Evolutionary conservation across 2,797 vertebrate genomes (phyloP).

Genomic region (Lepus oiostolus): DNA sequence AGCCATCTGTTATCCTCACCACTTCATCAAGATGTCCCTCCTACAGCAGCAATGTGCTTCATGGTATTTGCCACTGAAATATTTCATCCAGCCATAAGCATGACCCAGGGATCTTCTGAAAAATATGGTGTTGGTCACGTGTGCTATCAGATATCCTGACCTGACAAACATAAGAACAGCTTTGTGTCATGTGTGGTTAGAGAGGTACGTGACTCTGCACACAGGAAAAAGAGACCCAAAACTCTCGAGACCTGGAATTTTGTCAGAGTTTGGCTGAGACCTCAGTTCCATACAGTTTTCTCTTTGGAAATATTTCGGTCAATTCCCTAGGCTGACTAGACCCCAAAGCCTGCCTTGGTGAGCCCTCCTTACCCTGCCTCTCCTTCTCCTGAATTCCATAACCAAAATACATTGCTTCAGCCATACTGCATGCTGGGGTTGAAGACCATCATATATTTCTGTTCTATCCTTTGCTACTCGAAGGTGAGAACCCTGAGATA

Average conservation of each 20-base stretch:
- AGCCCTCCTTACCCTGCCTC: background rate
- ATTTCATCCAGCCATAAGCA: background rate
- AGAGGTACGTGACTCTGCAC: background rate
- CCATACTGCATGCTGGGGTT: background rate
- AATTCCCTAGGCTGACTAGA: background rate
- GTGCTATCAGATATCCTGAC: background rate
- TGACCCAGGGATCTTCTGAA: background rate
- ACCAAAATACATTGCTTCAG: background rate
- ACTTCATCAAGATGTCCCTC: background rate
- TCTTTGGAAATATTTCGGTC: background rate
- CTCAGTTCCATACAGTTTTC: background rate
- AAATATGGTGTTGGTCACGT: fast-evolving
- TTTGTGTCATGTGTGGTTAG: background rate
- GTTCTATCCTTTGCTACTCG: background rate
- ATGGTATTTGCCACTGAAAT: background rate
- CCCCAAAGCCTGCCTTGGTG: background rate
- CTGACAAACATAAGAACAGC: background rate
- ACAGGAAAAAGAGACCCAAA: background rate
- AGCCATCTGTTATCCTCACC: background rate
- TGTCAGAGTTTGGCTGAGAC: background rate
- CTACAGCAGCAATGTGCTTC: background rate
- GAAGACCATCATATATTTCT: background rate
- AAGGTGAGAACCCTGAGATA: background rate
- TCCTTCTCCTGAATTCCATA: background rate
- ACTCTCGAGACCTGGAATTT: background rate